Base-by-base conservation (phyloP, 2,113 vertebrate genomes). In the Oreochromis niloticus region DNA sequence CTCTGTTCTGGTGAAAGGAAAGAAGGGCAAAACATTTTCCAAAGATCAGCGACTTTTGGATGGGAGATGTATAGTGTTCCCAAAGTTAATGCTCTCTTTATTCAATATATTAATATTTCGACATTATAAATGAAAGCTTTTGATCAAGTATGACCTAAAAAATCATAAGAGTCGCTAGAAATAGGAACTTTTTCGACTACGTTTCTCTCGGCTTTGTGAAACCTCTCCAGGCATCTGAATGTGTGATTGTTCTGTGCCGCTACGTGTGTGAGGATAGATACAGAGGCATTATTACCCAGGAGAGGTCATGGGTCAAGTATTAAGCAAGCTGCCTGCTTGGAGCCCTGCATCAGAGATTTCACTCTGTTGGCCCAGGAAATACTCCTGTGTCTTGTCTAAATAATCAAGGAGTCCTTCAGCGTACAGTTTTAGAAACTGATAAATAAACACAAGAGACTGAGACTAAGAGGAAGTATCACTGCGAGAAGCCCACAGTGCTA, bases 291-390 rank as follows among this genome's bases (percentile, higher is more conserved):
- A 96, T 96, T 96, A 97, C 96, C 96, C 95, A 93, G 83, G 96
- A 96, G 96, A 95, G 95, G 96, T 97, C 94, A 96, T 83, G 91
- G 96, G 96, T 96, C 95, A 96, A 95, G 94, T 95, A 96, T 96
- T 96, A 95, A 96, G 95, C 94, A 96, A 96, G 93, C 95, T 95
- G 93, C 94, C 92, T 89, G 95, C 92, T 93, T 93, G 89, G 88
- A 95, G 95, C 89, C 81, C 73, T 84, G 92, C 95, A 94, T 95
- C 86, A 93, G 93, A 94, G 95, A 95, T 95, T 94, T 95, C 92
- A 89, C 94, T 94, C 89, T 85, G 87, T 81, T 94, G 93, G 94
- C 95, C 95, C 92, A 87, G 94, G 91, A 95, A 96, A 96, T 95
- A 93, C 95, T 94, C 94, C 71, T 81, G 94, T 93, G 94, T 93